Base-by-base conservation (phyloP, 2,113 vertebrate species). In the Empidonax traillii region DNA sequence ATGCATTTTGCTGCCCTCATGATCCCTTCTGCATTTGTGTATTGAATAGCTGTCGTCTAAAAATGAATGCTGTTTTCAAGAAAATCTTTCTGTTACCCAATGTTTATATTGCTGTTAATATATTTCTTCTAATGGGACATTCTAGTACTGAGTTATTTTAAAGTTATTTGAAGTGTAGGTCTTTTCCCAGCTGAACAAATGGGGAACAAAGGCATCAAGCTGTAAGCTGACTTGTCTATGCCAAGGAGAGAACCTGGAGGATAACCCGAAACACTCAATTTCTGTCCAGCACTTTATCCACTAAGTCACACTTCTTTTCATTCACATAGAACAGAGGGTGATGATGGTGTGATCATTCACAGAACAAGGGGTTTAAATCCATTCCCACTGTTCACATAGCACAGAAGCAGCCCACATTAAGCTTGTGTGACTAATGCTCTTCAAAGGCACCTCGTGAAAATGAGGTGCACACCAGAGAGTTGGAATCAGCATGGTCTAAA, bases 401-500 rank as follows among this genome's bases (percentile, higher is more conserved):
- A 76, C 49, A 90, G 92, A 62, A 89, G 69, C 58, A 86, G 83
- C 61, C 83, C 89, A 53, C 61, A 22, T 87, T 95, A 85, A 89
- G 69, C 68, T 84, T 90, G 63, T 96, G 83, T 92, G 80, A 94
- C 77, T 91, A 94, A 93, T 30, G 0, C 81, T 58, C 58, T 93
- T 78, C 90, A 92, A 90, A 94, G 82, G 76, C 69, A 71, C 62
- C 47, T 87, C 56, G 56, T 90, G 88, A 90, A 97, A 95, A 95
- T 81, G 37, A 90, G 80, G 47, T 71, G 37, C 80, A 68, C 80
- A 41, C 51, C 31, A 90, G 73, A 74, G 69, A 43, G 53, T 30
- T 93, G 74, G 59, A 85, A 75, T 68, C 69, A 33, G 46, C 28
- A 28, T 77, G 58, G 71, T 89, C 92, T 85, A 72, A 88, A 96